These are phyloP conservation scores for Kryptolebias ocellatus DNA, from an alignment of 2,797 vertebrate genomes.

Conservation along the genomic window DNA sequence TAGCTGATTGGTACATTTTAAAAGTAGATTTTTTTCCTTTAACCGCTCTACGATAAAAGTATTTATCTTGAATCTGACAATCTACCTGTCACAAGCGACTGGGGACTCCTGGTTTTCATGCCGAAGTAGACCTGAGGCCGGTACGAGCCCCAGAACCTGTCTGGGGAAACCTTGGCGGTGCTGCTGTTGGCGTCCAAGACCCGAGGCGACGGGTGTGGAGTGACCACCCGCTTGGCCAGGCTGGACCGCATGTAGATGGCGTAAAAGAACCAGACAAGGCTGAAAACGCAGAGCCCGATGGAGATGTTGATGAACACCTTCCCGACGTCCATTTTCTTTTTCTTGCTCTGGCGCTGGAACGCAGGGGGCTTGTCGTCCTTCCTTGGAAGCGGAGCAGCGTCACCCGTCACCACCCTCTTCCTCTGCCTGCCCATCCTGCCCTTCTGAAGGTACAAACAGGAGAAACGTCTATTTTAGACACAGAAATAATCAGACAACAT, in stretches of 20 bases:
- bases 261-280: slow-evolving; percentile 87
- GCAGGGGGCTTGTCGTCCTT: slow-evolving; percentile 79
- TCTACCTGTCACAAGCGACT: slow-evolving; percentile 87
- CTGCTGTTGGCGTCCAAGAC: slow-evolving; percentile 82
- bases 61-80: neutral
- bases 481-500: too few relatives aligned
- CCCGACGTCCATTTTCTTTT: slow-evolving; percentile 83
- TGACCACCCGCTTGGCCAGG: slow-evolving; percentile 82
- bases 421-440: slow-evolving; percentile 83
- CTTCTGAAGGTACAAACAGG: slow-evolving; percentile 52
- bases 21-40: too few relatives aligned
- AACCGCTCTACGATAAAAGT: neutral
- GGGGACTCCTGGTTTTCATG: slow-evolving; percentile 93
- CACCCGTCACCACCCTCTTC: slow-evolving; percentile 78
- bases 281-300: slow-evolving; percentile 85
- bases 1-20: too few relatives aligned
- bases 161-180: slow-evolving; percentile 79
- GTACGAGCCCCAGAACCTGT: slow-evolving; percentile 93
- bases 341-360: slow-evolving; percentile 82
- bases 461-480: neutral
- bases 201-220: slow-evolving; percentile 82
- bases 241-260: slow-evolving; percentile 82
- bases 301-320: slow-evolving; percentile 87
- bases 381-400: slow-evolving; percentile 70
- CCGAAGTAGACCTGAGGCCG: slow-evolving; percentile 95